These are phyloP conservation scores for Leuciscus waleckii DNA, from an alignment of 2,797 vertebrate species.

Conservation along the genomic window DNA sequence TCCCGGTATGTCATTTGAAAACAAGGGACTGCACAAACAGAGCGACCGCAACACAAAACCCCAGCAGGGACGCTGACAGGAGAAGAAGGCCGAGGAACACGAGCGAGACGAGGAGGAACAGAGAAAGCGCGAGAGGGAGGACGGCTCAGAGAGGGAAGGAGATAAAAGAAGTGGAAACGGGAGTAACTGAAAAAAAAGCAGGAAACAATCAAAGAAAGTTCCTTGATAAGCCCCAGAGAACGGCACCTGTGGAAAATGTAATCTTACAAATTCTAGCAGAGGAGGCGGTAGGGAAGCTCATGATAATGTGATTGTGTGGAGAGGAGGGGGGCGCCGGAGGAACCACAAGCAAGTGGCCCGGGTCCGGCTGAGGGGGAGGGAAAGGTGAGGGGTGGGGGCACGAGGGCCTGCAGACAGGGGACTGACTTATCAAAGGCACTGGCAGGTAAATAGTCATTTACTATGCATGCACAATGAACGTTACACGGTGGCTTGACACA, in stretches of 20 bases:
- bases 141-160: constrained; percentile 44
- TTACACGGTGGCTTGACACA: constrained; percentile 84
- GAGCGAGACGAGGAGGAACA: constrained; percentile 67
- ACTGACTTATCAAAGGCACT: constrained; percentile 86
- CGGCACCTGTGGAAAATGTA: constrained; percentile 79
- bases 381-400: constrained; percentile 57
- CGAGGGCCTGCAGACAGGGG: constrained; percentile 68
- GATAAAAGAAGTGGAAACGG: constrained; percentile 53
- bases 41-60: constrained; percentile 87
- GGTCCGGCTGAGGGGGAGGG: constrained; percentile 70
- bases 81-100: constrained; percentile 62
- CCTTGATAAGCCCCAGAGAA: constrained; percentile 88
- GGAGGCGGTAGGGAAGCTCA: constrained; percentile 73
- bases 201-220: constrained; percentile 90
- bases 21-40: constrained; percentile 96
- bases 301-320: constrained; percentile 86
- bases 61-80: constrained; percentile 75
- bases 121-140: constrained; percentile 47
- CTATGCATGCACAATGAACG: constrained; percentile 89
- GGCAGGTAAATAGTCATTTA: constrained; percentile 93
- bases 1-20: constrained; percentile 97
- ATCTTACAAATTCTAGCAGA: constrained; percentile 83
- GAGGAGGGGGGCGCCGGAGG: constrained; percentile 63
- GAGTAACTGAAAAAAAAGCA: constrained; percentile 51
- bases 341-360: constrained; percentile 40